Conservation (phyloP, 2,113 vertebrate genomes). For the Hiodon tergisus region DNA sequence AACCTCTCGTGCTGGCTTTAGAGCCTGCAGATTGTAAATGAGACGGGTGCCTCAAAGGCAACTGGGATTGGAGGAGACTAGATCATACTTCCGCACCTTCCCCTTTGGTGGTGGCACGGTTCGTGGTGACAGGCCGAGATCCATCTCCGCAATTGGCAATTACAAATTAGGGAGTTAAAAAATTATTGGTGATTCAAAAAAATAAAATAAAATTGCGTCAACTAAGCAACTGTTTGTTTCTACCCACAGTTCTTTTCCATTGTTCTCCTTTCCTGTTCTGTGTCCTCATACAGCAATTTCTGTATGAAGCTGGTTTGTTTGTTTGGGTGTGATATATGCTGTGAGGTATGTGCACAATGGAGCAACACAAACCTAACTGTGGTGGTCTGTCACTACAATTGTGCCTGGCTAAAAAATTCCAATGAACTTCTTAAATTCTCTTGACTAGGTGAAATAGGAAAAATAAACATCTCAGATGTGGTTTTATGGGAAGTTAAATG, state of each 20-base stretch:
- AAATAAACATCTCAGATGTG: slow-evolving; percentile 45
- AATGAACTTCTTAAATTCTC: slow-evolving; percentile 30
- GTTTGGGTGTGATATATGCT: neutral
- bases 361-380: neutral
- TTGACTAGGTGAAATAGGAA: slow-evolving; percentile 48
- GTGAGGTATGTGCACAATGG: neutral
- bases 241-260: neutral
- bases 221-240: neutral
- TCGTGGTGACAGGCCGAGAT: no score
- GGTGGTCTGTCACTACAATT: neutral
- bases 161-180: no score
- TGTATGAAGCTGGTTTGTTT: neutral
- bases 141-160: no score
- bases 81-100: no score
- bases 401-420: slow-evolving; percentile 6
- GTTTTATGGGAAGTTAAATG: slow-evolving; percentile 37
- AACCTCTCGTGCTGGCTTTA: no score
- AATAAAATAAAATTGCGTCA: no score
- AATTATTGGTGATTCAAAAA: no score
- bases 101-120: no score
- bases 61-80: no score
- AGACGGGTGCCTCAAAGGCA: no score
- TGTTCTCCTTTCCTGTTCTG: neutral
- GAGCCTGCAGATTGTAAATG: no score
- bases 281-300: neutral